phyloP scores from a whole-genome alignment of 2,797 vertebrate species.

The Calcarius lapponicus region DNA sequence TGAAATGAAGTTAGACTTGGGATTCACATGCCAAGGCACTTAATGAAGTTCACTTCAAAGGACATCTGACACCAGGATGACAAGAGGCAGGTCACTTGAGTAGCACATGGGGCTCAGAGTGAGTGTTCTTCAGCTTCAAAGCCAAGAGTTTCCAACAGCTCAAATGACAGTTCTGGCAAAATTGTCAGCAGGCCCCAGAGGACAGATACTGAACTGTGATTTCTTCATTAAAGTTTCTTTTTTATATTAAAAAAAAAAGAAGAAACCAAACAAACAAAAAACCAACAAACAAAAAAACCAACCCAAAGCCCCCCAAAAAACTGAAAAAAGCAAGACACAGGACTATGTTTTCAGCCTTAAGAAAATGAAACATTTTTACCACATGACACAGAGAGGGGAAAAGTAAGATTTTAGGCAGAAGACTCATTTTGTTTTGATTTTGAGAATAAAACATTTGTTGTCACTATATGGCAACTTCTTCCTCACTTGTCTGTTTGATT shows the following conservation, averaged over 20 bases:
- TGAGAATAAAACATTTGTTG: slow-evolving; percentile 4
- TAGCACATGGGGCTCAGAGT: neutral
- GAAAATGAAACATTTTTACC: neutral
- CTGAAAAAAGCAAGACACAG: neutral
- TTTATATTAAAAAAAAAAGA: neutral
- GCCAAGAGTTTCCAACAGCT: slow-evolving; percentile 10
- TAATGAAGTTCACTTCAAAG: slow-evolving; percentile 23
- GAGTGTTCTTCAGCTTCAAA: neutral
- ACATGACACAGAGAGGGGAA: neutral
- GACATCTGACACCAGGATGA: neutral
- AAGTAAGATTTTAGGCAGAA: neutral
- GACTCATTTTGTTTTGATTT: neutral
- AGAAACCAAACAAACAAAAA: neutral
- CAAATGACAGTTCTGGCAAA: neutral
- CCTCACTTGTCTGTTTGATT: slow-evolving; percentile 3
- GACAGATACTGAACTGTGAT: neutral
- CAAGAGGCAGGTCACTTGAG: neutral
- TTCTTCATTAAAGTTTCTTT: neutral
- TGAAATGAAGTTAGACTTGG: neutral
- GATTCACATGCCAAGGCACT: neutral
- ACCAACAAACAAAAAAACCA: neutral
- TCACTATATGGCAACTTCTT: neutral
- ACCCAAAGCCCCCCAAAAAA: neutral
- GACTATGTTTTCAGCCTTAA: neutral
- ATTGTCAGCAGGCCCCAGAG: neutral